These are phyloP conservation scores for Chlorocebus sabaeus DNA, from an alignment of 2,113 vertebrate species.

Conservation along the genomic window DNA sequence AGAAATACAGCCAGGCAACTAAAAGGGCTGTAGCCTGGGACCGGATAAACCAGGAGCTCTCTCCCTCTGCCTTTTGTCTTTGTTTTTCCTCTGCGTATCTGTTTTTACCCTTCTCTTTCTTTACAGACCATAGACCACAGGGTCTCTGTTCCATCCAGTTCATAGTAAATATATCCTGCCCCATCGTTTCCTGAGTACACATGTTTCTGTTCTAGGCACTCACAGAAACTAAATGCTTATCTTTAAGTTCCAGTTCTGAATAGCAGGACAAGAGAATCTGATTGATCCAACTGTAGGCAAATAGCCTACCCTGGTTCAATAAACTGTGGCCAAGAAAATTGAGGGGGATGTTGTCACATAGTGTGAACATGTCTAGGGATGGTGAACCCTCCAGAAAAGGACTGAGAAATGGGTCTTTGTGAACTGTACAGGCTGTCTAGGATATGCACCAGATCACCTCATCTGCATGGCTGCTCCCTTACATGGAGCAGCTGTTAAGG, in stretches of 20 bases:
- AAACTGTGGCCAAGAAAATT: neutral
- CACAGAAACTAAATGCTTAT: neutral
- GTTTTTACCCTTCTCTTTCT: neutral
- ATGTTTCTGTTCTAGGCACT: neutral
- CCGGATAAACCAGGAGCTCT: neutral
- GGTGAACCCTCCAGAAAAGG: neutral
- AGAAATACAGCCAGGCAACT: neutral
- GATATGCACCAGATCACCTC: neutral
- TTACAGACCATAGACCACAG: neutral
- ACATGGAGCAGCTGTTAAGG: no score
- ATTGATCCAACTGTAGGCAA: neutral
- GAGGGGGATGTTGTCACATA: neutral
- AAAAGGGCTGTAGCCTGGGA: neutral
- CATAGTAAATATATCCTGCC: neutral
- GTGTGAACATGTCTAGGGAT: neutral
- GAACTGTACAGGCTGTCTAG: neutral
- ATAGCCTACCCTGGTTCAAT: neutral
- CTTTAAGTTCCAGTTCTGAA: neutral
- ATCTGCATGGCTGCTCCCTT: neutral
- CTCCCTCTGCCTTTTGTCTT: neutral
- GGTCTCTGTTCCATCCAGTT: neutral
- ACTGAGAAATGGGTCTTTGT: neutral
- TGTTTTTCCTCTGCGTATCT: neutral
- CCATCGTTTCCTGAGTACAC: neutral
- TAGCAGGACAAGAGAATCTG: neutral